These are phyloP conservation scores for Pseudonaja textilis DNA, from an alignment of 2,113 vertebrate genomes.

Conservation along the genomic window DNA sequence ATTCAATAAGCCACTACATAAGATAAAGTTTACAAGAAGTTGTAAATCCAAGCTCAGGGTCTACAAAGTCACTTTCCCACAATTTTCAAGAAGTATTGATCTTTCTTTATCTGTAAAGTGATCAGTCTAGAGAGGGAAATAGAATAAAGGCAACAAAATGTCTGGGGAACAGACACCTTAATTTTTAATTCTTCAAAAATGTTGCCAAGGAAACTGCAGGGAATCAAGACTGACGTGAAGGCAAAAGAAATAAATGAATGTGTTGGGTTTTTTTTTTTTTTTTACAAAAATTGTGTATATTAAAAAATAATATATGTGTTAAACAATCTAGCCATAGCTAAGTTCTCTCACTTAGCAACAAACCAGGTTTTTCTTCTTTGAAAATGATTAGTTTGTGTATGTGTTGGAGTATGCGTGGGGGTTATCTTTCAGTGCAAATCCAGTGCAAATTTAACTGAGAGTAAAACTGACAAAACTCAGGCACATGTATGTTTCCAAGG, in stretches of 20 bases:
- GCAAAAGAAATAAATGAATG: background rate
- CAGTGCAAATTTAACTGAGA: background rate
- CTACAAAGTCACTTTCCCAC: background rate
- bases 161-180: background rate
- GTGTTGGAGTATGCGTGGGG: too few relatives aligned
- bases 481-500: background rate
- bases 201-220: background rate
- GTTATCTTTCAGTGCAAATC: background rate
- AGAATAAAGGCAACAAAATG: background rate
- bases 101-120: background rate
- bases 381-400: background rate
- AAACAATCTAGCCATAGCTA: background rate
- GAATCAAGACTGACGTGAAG: background rate
- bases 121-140: background rate
- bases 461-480: background rate
- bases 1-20: background rate
- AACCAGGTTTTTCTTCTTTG: background rate
- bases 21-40: background rate
- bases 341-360: background rate
- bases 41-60: background rate
- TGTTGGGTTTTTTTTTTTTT: too few relatives aligned
- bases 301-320: background rate
- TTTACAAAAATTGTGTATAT: background rate
- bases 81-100: background rate
- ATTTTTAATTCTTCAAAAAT: background rate